Evolutionary conservation across 2,797 vertebrate species (phyloP).

Genomic region (Meda fulgida): DNA sequence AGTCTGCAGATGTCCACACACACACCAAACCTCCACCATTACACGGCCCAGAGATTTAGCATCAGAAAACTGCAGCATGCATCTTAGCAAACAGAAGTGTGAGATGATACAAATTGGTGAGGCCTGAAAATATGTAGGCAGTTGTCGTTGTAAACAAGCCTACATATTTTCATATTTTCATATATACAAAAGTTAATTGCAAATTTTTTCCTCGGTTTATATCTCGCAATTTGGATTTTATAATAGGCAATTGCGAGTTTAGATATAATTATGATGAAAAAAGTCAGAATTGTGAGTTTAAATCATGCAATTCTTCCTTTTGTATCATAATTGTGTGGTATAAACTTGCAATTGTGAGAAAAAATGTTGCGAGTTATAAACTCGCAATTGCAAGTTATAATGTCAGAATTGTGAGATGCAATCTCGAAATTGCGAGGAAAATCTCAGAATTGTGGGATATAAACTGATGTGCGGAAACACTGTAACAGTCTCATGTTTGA

Average conservation of each 20-base stretch:
- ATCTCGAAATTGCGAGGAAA: neutral
- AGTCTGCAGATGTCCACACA: slow-evolving; percentile 13
- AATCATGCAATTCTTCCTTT: too few relatives aligned
- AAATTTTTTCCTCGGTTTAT: neutral
- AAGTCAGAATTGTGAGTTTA: neutral
- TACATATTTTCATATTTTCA: too few relatives aligned
- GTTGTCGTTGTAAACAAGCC: too few relatives aligned
- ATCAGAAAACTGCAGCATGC: neutral
- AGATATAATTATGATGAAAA: neutral
- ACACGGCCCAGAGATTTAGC: slow-evolving; percentile 8
- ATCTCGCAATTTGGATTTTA: neutral
- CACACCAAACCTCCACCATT: slow-evolving; percentile 2
- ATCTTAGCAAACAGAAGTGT: slow-evolving; percentile 4
- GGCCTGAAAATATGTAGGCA: neutral
- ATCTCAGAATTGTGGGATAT: neutral
- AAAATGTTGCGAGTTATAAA: neutral
- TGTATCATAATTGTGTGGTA: neutral
- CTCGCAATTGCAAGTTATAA: neutral
- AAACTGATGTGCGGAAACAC: neutral
- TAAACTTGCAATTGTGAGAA: neutral
- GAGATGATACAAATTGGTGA: neutral
- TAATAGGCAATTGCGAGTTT: neutral
- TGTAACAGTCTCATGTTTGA: neutral
- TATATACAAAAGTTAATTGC: neutral
- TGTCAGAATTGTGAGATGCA: neutral